Percentiles rank a stretch among this genome's conserved stretches.
phyloP scores from a whole-genome alignment of 2,797 vertebrate species.

The Sebastes hubbsi region DNA sequence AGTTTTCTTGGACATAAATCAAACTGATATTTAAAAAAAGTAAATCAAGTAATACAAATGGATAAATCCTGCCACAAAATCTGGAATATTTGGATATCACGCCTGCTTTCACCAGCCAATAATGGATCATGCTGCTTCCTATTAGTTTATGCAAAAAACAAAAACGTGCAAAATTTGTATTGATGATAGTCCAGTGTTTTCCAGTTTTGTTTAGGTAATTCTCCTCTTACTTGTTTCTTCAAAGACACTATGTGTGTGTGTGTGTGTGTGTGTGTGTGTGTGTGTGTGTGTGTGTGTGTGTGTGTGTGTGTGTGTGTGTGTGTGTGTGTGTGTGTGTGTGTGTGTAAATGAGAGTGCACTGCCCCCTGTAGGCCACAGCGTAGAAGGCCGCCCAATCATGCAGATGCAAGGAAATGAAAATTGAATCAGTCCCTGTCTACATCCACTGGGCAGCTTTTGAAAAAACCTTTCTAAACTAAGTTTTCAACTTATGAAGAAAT shows the following conservation, averaged over 20 bases:
- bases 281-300: neutral
- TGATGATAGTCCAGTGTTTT: conserved; percentile 62
- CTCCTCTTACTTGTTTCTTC: conserved; percentile 25
- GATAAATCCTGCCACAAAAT: conserved; percentile 44
- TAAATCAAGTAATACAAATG: conserved; percentile 16
- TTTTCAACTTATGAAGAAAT: conserved; percentile 11
- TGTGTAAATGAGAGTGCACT: conserved; percentile 31
- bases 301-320: neutral
- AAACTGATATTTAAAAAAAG: conserved; percentile 13
- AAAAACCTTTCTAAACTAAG: neutral
- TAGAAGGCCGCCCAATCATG: conserved; percentile 27
- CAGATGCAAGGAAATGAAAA: neutral
- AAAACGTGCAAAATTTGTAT: conserved; percentile 60
- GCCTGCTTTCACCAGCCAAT: conserved; percentile 61
- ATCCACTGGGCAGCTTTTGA: conserved; percentile 6
- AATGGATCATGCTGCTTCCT: conserved; percentile 69
- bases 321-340: neutral
- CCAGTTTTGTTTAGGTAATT: conserved; percentile 32
- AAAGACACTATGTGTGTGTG: conserved; percentile 61
- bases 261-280: too few relatives aligned
- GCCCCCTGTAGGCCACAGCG: conserved; percentile 57
- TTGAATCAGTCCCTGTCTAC: neutral
- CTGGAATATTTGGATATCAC: conserved; percentile 33
- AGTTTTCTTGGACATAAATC: conserved; percentile 31
- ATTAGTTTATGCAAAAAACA: conserved; percentile 71